Evolutionary conservation across 53 echinoderm and acorn worm species (phyloP).

Genomic region (Astropecten irregularis): DNA sequence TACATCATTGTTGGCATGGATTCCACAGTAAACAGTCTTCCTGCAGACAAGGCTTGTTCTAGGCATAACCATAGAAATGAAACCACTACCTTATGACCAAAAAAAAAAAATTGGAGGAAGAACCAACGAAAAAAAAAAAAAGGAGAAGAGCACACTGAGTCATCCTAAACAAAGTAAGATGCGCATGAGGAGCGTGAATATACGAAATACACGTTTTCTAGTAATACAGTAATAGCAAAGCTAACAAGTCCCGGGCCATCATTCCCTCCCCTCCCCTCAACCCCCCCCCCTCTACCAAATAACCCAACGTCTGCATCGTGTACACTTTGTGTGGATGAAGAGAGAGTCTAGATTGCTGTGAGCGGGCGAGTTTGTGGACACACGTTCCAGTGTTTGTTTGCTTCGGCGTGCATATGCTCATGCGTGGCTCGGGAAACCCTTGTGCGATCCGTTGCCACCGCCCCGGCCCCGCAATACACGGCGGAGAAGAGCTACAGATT

Average conservation of each 20-base stretch:
- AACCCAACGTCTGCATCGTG: slow-evolving; percentile 1
- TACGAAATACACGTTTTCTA: slow-evolving; percentile 33
- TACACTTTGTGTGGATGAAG: slow-evolving; percentile 34
- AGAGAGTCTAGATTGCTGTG: slow-evolving; percentile 10
- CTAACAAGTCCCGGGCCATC: slow-evolving; percentile 13
- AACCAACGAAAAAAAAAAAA: not conserved
- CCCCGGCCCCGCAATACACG: slow-evolving; percentile 15
- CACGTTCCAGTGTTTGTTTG: slow-evolving; percentile 55
- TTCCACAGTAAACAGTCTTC: slow-evolving; percentile 36
- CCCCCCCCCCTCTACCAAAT: not conserved
- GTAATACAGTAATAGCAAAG: slow-evolving; percentile 47
- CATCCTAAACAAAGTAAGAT: not conserved
- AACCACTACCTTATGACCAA: not conserved
- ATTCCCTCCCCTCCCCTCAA: not conserved
- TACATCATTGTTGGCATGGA: slow-evolving; percentile 48
- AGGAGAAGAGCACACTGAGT: slow-evolving; percentile 15
- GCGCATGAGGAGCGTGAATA: not conserved
- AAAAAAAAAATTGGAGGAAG: not conserved
- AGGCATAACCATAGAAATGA: slow-evolving; percentile 10
- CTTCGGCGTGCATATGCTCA: slow-evolving; percentile 46
- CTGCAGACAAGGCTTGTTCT: slow-evolving; percentile 30
- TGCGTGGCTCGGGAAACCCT: not conserved
- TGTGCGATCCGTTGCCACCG: not conserved
- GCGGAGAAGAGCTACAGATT: slow-evolving; percentile 12
- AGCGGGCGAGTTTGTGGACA: slow-evolving; percentile 40